A percentile compares a stretch with the other conserved stretches of the same genome.
Evolutionary conservation across 2,888 invertebrate species (phyloP).

Genomic region (Tinea semifulvella): DNA sequence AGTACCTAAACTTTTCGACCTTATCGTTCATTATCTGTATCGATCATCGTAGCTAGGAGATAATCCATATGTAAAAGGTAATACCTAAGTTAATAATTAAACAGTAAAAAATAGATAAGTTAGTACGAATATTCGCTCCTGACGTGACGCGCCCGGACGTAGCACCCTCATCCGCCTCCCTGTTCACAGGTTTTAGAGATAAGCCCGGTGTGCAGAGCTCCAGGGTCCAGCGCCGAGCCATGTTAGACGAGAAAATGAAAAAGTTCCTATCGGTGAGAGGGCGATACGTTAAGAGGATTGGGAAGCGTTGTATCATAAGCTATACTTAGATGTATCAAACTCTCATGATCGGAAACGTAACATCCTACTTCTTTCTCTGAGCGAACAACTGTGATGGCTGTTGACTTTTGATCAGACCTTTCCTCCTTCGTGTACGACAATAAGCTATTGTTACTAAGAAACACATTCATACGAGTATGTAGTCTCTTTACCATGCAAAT

Average conservation of each 20-base stretch:
- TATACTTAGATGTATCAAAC: conserved; percentile 50
- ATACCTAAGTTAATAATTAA: conserved; percentile 5
- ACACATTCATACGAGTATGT: conserved; percentile 42
- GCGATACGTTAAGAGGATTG: conserved; percentile 32
- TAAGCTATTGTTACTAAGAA: conserved; percentile 24
- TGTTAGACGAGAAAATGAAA: conserved; percentile 93
- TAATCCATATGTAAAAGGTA: neutral
- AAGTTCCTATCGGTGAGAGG: conserved; percentile 90
- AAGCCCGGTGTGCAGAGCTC: conserved; percentile 71
- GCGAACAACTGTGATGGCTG: conserved; percentile 50
- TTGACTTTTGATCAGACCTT: conserved; percentile 26
- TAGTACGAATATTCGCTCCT: neutral
- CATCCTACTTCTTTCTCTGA: conserved; percentile 46
- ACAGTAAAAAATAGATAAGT: neutral
- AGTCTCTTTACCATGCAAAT: too few species aligned
- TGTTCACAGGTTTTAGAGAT: conserved; percentile 70
- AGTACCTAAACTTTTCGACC: conserved; percentile 5
- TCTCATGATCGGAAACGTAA: conserved; percentile 7
- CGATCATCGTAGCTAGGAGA: conserved; percentile 6
- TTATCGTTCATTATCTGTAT: conserved; percentile 2
- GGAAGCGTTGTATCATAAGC: conserved; percentile 53
- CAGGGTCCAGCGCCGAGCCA: conserved; percentile 83
- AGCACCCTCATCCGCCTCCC: conserved; percentile 46
- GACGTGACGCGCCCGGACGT: conserved; percentile 21
- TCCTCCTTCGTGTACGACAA: conserved; percentile 16